A percentile compares a stretch with the other conserved stretches of the same genome.
These are phyloP conservation scores for Dorcus parallelipipedus DNA, from an alignment of 2,888 invertebrate species.

Conservation along the genomic window DNA sequence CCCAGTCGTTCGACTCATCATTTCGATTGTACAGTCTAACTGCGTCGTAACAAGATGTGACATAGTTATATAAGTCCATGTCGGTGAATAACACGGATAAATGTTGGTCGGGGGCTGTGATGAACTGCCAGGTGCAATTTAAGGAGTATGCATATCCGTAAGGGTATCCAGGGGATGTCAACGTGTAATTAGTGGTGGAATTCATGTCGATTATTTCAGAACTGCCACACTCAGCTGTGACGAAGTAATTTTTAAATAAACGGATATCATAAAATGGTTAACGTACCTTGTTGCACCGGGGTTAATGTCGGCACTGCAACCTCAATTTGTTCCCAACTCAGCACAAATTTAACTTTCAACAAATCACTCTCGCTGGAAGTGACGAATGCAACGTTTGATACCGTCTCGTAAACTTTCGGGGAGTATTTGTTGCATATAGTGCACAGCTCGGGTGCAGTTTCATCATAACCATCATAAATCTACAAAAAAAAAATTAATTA, in stretches of 20 bases:
- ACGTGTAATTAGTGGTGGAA: conserved; percentile 28
- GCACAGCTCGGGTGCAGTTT: conserved; percentile 56
- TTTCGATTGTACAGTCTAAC: conserved; percentile 57
- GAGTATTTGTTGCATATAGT: conserved; percentile 54
- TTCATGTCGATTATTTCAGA: conserved; percentile 35
- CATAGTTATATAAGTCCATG: conserved; percentile 51
- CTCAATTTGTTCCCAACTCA: conserved; percentile 52
- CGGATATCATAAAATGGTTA: no score
- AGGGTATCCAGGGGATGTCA: conserved; percentile 78
- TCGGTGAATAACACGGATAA: conserved; percentile 56
- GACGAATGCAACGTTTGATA: conserved; percentile 59
- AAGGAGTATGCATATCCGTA: conserved; percentile 59
- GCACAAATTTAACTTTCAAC: conserved; percentile 50
- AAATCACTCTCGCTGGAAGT: conserved; percentile 43
- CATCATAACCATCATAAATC: conserved; percentile 75
- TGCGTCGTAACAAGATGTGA: conserved; percentile 52
- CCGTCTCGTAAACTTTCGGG: conserved; percentile 57
- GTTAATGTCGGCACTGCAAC: background rate
- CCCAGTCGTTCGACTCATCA: conserved; percentile 51
- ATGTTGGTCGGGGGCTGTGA: conserved; percentile 59
- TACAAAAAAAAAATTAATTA: conserved; percentile 36
- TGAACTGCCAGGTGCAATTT: conserved; percentile 72
- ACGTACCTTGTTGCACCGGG: no score
- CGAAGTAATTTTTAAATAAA: no score
- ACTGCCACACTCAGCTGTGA: conserved; percentile 34